These are phyloP conservation scores for Merops nubicus DNA, from an alignment of 2,113 vertebrate genomes.

Conservation along the genomic window DNA sequence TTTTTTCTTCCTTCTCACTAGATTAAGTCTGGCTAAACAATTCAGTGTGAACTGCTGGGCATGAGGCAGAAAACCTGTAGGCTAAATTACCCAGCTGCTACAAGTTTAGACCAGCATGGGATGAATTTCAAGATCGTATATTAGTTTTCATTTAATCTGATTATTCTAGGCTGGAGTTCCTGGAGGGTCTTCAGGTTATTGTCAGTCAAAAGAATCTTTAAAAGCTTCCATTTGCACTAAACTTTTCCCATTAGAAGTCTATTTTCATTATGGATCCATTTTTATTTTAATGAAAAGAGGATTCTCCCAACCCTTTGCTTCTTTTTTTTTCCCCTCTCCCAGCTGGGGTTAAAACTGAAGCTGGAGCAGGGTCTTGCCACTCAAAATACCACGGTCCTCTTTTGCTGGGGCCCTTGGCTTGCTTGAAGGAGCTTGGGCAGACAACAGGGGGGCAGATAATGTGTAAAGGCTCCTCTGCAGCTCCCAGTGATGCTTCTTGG, in stretches of 20 bases:
- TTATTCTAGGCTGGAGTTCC: constrained; percentile 66
- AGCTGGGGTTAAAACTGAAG: background rate
- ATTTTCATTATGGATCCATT: constrained; percentile 28
- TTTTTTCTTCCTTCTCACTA: constrained; percentile 15
- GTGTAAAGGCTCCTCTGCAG: background rate
- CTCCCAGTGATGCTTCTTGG: background rate
- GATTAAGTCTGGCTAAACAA: constrained; percentile 62
- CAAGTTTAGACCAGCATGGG: constrained; percentile 63
- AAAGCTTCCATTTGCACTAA: constrained; percentile 62
- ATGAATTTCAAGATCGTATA: constrained; percentile 59
- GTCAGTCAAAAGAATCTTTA: constrained; percentile 65
- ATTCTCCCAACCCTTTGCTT: background rate
- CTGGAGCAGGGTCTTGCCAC: background rate
- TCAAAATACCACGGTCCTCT: background rate
- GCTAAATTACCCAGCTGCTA: constrained; percentile 64
- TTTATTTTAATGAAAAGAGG: constrained; percentile 49
- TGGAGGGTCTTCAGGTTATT: constrained; percentile 70
- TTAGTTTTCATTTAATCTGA: constrained; percentile 72
- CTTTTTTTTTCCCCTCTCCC: rapidly evolving
- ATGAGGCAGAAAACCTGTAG: constrained; percentile 66
- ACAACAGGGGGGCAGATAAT: rapidly evolving
- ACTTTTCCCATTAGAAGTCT: constrained; percentile 38
- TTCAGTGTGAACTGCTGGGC: constrained; percentile 65
- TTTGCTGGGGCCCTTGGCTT: background rate
- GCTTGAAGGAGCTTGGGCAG: background rate